Conservation (phyloP, 2,888 invertebrate genomes). For the Eueremaeus valkanovi region DNA sequence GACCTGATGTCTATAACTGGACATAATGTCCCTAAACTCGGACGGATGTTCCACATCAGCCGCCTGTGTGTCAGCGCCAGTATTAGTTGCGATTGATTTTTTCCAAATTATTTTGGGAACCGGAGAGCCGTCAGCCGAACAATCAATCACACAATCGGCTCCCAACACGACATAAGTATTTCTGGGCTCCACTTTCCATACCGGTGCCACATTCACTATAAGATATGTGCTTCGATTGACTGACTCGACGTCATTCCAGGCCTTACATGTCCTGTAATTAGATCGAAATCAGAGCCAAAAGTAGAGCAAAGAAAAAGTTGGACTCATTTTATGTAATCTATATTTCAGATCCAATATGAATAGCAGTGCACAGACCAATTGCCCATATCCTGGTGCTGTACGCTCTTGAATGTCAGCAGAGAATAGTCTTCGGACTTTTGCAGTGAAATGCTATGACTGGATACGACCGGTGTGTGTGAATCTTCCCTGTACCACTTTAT, state of each 20-base stretch:
- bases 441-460: slow-evolving; percentile 42
- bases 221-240: slow-evolving; percentile 50
- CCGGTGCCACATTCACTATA: slow-evolving; percentile 51
- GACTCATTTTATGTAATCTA: no score
- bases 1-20: slow-evolving; percentile 38
- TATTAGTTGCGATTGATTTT: slow-evolving; percentile 28
- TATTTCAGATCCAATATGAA: no score
- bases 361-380: slow-evolving; percentile 19
- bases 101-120: slow-evolving; percentile 45
- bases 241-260: slow-evolving; percentile 48
- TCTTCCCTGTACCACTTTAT: slow-evolving; percentile 50
- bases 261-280: slow-evolving; percentile 49
- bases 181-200: slow-evolving; percentile 42
- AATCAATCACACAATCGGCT: slow-evolving; percentile 43
- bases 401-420: slow-evolving; percentile 50
- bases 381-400: slow-evolving; percentile 38
- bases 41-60: slow-evolving; percentile 37
- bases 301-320: background rate
- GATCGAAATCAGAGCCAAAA: background rate
- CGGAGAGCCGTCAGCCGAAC: slow-evolving; percentile 45
- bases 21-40: slow-evolving; percentile 35
- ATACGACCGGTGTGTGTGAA: background rate
- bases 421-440: slow-evolving; percentile 52
- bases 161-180: slow-evolving; percentile 44
- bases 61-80: background rate